Evolutionary conservation across 35 echinoderm and acorn worm genomes (phyloP).

Genomic region (Nesometra sesokonis): DNA sequence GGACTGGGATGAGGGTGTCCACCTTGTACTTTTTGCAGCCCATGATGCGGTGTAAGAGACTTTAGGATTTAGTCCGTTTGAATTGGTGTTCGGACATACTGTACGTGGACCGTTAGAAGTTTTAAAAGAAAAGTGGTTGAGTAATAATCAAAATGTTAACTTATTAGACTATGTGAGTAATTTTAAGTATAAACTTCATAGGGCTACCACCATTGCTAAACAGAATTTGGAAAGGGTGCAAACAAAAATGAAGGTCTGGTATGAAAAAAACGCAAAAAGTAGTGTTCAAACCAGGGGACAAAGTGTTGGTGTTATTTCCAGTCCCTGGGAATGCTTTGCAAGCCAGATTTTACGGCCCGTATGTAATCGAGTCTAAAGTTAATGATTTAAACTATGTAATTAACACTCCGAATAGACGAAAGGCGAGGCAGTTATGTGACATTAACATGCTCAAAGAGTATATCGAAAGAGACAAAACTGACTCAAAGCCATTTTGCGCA

Average conservation of each 20-base stretch:
- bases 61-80: constrained; percentile 52
- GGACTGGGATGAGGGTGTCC: constrained; percentile 58
- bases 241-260: constrained; percentile 25
- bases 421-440: not conserved
- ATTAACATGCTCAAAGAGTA: constrained; percentile 13
- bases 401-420: not conserved
- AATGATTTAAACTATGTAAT: constrained; percentile 5
- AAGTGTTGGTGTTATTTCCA: constrained; percentile 23
- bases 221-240: not conserved
- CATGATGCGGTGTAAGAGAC: constrained; percentile 33
- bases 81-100: constrained; percentile 51
- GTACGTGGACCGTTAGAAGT: constrained; percentile 65
- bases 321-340: not conserved
- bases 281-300: constrained; percentile 16
- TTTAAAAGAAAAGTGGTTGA: constrained; percentile 49
- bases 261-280: constrained; percentile 5
- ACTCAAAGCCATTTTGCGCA: not conserved
- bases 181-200: constrained; percentile 33
- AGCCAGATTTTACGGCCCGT: not conserved
- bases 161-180: constrained; percentile 60
- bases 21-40: constrained; percentile 37
- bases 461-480: not conserved
- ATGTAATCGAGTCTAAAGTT: not conserved
- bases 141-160: constrained; percentile 1
- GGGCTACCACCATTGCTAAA: constrained; percentile 37